A percentile compares a stretch with the other conserved stretches of the same genome.
phyloP scores from a whole-genome alignment of 1,140 invertebrate genomes.

The Mycetomoellerius zeteki region DNA sequence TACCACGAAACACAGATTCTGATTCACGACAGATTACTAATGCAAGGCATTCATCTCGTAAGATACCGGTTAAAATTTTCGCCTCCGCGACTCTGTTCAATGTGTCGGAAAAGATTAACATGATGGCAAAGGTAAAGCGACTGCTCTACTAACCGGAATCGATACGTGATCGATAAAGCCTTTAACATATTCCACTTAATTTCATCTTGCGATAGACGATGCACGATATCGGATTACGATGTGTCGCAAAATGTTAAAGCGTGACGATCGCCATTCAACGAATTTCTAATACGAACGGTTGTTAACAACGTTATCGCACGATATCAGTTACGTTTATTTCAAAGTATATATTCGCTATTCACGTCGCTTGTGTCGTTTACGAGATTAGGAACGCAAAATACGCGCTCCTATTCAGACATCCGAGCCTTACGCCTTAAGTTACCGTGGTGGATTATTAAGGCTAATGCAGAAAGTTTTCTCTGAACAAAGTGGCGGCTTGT shows the following conservation, averaged over 20 bases:
- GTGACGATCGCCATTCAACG: neutral
- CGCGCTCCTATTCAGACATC: neutral
- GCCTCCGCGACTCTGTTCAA: neutral
- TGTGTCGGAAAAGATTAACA: conserved; percentile 39
- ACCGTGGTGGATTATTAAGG: conserved; percentile 4
- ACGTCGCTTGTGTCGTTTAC: neutral
- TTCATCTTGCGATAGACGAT: conserved; percentile 29
- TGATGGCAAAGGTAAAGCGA: conserved; percentile 2
- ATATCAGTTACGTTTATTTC: neutral
- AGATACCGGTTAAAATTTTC: conserved; percentile 14
- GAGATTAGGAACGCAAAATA: neutral
- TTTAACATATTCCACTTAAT: conserved; percentile 47
- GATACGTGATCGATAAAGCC: conserved; percentile 19
- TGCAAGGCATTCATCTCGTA: neutral
- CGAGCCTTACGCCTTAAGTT: neutral
- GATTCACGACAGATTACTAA: conserved; percentile 43
- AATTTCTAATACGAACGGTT: neutral
- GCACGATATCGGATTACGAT: conserved; percentile 12
- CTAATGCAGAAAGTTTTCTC: neutral
- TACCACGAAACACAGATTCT: neutral
- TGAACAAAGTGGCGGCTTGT: conserved; percentile 24
- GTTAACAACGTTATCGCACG: conserved; percentile 23
- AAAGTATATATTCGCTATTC: conserved; percentile 23
- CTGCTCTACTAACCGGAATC: conserved; percentile 6
- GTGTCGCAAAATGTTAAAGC: conserved; percentile 10